Evolutionary conservation across 2,797 vertebrate genomes (phyloP), one percentile per base, ranked within the genome.

Genomic region (Gorsachius magnificus): DNA sequence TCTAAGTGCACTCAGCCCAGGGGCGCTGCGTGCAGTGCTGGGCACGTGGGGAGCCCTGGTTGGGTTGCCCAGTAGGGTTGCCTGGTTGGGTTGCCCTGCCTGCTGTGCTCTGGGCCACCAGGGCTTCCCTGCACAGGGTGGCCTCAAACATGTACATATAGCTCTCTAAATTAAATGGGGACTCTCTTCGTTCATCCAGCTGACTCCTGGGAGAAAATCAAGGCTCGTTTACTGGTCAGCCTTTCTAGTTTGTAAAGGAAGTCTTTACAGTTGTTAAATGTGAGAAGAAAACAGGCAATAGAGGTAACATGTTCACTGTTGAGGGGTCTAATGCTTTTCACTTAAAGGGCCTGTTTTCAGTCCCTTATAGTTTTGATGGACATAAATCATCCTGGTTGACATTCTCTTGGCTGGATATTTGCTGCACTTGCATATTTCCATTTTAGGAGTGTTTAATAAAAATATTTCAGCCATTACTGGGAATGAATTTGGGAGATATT

Each of bases 21-120:
- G 35, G 64, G 50, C 31, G 3, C n/a, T 24, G 64, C 1, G 0
- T 18, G 9, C 43, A 7, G 57, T 41, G 38, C 58, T n/a, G 69
- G 83, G 61, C 36, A 12, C 5, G 1, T 1, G 0, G 50, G n/a
- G 54, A 43, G 24, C 31, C 35, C 14, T 0, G 0, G 41, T 0
- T 3, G 41, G 33, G 28, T 33, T 43, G 16, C 41, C 16, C 41
- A 43, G 16, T 16, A 16, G 16, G 41, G 41, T 16, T 16, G 16
- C 41, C 28, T 17, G 1, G 3, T 4, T 3, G 17, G 31, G 41
- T 46, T 72, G n/a, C 41, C 33, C 53, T n/a, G 33, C 38, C 57
- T 4, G 56, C 11, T 11, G 20, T 0, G 4, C 13, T 53, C 12
- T 3, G 29, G 38, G 51, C 17, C 1, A 26, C 11, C 1, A 0